Base-by-base conservation (phyloP, 2,113 vertebrate species). In the Syngnathoides biaculeatus region DNA sequence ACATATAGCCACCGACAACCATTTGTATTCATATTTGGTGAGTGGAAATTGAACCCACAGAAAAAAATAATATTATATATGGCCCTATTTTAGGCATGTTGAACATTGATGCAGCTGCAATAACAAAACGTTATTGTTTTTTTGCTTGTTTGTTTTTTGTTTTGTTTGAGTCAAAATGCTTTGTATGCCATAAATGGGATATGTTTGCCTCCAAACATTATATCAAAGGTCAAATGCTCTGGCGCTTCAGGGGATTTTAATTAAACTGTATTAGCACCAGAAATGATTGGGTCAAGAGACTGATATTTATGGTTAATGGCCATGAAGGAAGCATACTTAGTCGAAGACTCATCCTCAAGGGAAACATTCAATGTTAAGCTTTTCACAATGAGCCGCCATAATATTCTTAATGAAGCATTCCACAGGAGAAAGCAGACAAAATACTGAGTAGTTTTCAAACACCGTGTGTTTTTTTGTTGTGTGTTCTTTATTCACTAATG, bases 211-310 rank as follows among this genome's bases (percentile, higher is more conserved):
- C 40, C 40, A 26, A 42, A 62, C 40, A 62, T 43, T 22, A 43
- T 39, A 62, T 43, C 26, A 43, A 77, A 86, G 87, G 88, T 89
- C 84, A 87, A 72, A 78, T 55, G 56, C 64, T 57, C 64, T 80
- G 72, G 79, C 75, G 78, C 75, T 77, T 85, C 81, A 86, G 80
- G 86, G 84, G 83, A 89, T 88, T 88, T 87, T 80, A 89, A 90
- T 89, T 89, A 84, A 88, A 82, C 82, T 75, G 72, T 68, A 89
- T 88, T 87, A 88, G 72, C 75, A 81, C 67, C 68, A 78, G 69
- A 80, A 78, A 80, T 79, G 69, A 88, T 45, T 78, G 77, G 88
- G 82, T 89, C 89, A 90, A 83, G 76, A 84, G 82, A 78, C 82
- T 86, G 79, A 82, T 87, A 84, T 90, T 83, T 86, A 82, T 77